These are phyloP conservation scores for Macquaria australasica DNA, from an alignment of 2,113 vertebrate genomes.

Conservation along the genomic window DNA sequence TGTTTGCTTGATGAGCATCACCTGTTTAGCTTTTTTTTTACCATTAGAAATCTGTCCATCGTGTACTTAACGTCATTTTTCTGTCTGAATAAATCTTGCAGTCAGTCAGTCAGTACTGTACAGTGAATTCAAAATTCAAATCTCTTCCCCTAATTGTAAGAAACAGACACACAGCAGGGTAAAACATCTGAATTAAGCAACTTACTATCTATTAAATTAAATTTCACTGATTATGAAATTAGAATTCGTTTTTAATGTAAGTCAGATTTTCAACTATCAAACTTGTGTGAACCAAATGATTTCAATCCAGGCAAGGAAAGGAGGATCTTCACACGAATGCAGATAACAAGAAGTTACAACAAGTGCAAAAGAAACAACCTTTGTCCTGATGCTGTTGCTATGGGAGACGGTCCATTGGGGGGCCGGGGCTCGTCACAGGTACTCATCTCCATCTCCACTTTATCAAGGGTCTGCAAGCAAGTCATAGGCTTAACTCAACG, in stretches of 20 bases:
- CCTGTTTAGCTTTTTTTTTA: too few relatives aligned
- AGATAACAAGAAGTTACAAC: neutral
- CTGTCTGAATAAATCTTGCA: too few relatives aligned
- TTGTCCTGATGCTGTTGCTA: conserved; percentile 97
- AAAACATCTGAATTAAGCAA: too few relatives aligned
- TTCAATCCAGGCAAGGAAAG: neutral
- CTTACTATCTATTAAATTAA: too few relatives aligned
- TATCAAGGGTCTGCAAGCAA: conserved; percentile 90
- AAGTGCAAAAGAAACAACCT: conserved; percentile 75
- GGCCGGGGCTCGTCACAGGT: conserved; percentile 97
- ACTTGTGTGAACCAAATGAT: neutral
- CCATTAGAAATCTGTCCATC: too few relatives aligned
- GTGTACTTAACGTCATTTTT: too few relatives aligned
- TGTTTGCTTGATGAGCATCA: too few relatives aligned
- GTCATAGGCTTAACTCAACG: neutral
- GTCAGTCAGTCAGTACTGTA: neutral
- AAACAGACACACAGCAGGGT: neutral
- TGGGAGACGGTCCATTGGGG: conserved; percentile 97
- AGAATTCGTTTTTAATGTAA: neutral
- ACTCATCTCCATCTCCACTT: conserved; percentile 99
- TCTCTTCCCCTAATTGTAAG: neutral
- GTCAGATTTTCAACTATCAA: neutral
- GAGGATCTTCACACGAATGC: neutral
- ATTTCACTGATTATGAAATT: neutral
- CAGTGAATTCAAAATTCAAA: neutral